Evolutionary conservation across 2,888 invertebrate genomes (phyloP).

Genomic region (Cephus spinipes): DNA sequence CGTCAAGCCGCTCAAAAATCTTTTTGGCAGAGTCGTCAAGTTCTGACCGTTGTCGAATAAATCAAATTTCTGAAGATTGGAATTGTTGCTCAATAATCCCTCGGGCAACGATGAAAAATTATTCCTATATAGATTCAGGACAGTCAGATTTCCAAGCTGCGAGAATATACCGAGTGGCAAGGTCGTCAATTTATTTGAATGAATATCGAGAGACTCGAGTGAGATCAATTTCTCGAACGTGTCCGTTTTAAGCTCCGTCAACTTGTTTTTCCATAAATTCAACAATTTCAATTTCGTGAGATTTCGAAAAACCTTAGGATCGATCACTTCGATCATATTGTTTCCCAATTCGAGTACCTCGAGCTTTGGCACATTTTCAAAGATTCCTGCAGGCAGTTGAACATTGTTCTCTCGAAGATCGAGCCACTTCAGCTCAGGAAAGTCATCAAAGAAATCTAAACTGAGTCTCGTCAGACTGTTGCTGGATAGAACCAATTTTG

Average conservation of each 20-base stretch:
- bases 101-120: constrained; percentile 74
- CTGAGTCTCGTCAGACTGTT: constrained; percentile 74
- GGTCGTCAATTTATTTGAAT: constrained; percentile 74
- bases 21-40: constrained; percentile 71
- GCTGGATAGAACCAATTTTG: constrained; percentile 71
- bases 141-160: constrained; percentile 72
- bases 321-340: constrained; percentile 75
- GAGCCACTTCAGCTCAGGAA: constrained; percentile 74
- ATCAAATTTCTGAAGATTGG: constrained; percentile 68
- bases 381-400: constrained; percentile 41
- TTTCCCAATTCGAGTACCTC: constrained; percentile 75
- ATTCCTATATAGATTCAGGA: constrained; percentile 77
- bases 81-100: constrained; percentile 71
- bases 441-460: constrained; percentile 72
- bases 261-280: constrained; percentile 78
- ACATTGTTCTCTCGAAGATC: constrained; percentile 65
- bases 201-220: constrained; percentile 76
- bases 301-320: constrained; percentile 73
- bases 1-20: constrained; percentile 73
- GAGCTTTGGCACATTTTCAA: constrained; percentile 58
- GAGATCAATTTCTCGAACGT: constrained; percentile 75
- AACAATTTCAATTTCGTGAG: constrained; percentile 72
- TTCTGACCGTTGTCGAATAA: constrained; percentile 59
- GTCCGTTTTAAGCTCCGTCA: constrained; percentile 73
- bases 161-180: constrained; percentile 74